phyloP scores from a whole-genome alignment of 2,113 vertebrate species.

The Otolemur garnettii region DNA sequence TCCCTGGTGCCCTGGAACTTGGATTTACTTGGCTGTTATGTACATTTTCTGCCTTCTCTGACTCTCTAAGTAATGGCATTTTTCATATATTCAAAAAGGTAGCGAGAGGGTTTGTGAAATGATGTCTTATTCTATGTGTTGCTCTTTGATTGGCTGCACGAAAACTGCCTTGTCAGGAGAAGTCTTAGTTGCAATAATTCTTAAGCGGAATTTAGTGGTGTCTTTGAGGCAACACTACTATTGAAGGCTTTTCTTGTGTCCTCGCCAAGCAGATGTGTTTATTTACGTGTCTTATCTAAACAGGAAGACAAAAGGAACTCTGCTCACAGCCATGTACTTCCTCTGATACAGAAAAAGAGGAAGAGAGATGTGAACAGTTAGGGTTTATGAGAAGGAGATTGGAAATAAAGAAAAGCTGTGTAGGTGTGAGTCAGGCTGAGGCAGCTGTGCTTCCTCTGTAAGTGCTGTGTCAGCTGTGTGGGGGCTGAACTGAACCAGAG shows the following conservation, averaged over 20 bases:
- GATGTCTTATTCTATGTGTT: not conserved
- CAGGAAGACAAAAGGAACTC: slow-evolving; percentile 64
- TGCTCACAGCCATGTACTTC: slow-evolving; percentile 24
- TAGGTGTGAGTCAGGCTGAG: slow-evolving; percentile 54
- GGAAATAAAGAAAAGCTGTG: not conserved
- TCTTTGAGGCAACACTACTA: slow-evolving; percentile 60
- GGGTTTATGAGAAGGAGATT: not conserved
- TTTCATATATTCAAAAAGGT: slow-evolving; percentile 43
- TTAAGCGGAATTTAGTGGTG: slow-evolving; percentile 35
- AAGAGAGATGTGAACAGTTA: slow-evolving; percentile 49
- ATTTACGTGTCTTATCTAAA: slow-evolving; percentile 73
- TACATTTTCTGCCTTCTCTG: not conserved
- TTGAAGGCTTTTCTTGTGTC: slow-evolving; percentile 60
- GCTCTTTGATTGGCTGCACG: slow-evolving; percentile 55
- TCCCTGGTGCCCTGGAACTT: slow-evolving; percentile 51
- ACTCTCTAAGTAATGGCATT: not conserved
- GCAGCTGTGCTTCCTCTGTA: slow-evolving; percentile 61
- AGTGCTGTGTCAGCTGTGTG: not conserved
- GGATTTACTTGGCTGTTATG: slow-evolving; percentile 60
- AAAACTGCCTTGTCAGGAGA: slow-evolving; percentile 62
- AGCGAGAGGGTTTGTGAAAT: slow-evolving; percentile 27
- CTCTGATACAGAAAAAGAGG: slow-evolving; percentile 65
- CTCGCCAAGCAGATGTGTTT: slow-evolving; percentile 72
- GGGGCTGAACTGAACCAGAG: not conserved
- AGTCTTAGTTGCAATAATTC: slow-evolving; percentile 74